Percentiles rank a stretch among this genome's conserved stretches.
Conservation (phyloP, 2,888 invertebrate genomes). For the Herminia tarsipennalis region DNA sequence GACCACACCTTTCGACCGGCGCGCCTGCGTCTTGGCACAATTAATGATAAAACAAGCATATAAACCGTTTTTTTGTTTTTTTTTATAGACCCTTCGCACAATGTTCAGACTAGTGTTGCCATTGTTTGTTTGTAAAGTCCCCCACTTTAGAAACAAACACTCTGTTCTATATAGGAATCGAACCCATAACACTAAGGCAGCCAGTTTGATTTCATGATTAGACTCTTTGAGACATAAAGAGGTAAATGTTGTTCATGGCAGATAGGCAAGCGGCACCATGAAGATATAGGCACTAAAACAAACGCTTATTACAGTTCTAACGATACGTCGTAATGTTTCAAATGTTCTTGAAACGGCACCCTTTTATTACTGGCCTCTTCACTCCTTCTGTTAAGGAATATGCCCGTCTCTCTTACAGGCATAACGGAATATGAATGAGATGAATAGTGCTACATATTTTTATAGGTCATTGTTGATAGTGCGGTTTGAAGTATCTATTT, state of each 20-base stretch:
- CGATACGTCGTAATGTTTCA: constrained; percentile 42
- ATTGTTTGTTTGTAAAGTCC: too few relatives aligned
- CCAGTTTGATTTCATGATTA: constrained; percentile 11
- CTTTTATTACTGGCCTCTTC: constrained; percentile 33
- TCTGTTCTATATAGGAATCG: too few relatives aligned
- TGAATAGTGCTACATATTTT: constrained; percentile 35
- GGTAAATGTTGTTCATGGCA: constrained; percentile 23
- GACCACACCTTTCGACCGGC: too few relatives aligned
- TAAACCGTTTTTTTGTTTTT: too few relatives aligned
- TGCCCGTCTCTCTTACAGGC: constrained; percentile 20
- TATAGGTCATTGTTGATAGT: constrained; percentile 34
- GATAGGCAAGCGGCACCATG: constrained; percentile 28
- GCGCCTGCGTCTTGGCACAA: too few relatives aligned
- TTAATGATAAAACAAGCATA: too few relatives aligned
- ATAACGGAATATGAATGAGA: constrained; percentile 44
- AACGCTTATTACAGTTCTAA: constrained; percentile 44
- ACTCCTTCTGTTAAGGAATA: constrained; percentile 14
- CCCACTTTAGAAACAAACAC: too few relatives aligned
- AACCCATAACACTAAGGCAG: not conserved
- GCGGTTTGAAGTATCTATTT: constrained; percentile 8
- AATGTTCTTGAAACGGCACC: constrained; percentile 38
- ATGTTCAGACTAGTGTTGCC: too few relatives aligned
- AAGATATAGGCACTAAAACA: constrained; percentile 42
- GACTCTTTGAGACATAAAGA: constrained; percentile 17
- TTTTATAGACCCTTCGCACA: too few relatives aligned